Percentiles rank a stretch among this genome's conserved stretches.
These are phyloP conservation scores for Tilapia sparmanii DNA, from an alignment of 2,113 vertebrate species.

Conservation along the genomic window DNA sequence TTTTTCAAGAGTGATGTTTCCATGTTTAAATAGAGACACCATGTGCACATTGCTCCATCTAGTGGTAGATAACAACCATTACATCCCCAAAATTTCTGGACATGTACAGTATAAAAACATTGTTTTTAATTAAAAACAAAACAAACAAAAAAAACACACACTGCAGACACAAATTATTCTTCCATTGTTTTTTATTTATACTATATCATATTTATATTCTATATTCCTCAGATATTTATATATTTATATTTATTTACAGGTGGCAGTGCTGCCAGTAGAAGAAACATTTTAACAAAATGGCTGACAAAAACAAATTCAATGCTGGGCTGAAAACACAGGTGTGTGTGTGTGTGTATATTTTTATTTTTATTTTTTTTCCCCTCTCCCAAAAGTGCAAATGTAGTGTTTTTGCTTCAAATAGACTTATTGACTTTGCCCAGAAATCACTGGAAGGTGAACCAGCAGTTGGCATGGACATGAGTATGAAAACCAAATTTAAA, in stretches of 20 bases:
- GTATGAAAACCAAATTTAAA: background rate
- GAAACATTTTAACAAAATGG: conserved; percentile 41
- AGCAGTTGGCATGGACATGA: background rate
- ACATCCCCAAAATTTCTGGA: background rate
- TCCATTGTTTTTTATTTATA: conserved; percentile 62
- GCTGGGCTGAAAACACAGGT: conserved; percentile 43
- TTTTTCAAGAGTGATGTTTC: background rate
- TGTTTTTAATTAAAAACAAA: background rate
- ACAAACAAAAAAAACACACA: background rate
- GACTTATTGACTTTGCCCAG: background rate
- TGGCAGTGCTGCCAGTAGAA: conserved; percentile 52
- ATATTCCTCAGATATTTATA: conserved; percentile 46
- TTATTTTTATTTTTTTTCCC: too few species aligned
- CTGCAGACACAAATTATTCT: background rate
- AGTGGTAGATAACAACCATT: background rate
- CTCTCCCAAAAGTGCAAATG: conserved; percentile 51
- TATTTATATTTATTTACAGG: conserved; percentile 62
- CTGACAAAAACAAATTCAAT: conserved; percentile 50
- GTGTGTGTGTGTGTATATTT: too few species aligned
- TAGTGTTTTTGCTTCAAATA: conserved; percentile 21
- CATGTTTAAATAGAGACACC: background rate
- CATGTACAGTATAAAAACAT: background rate
- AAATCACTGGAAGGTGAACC: conserved; percentile 9
- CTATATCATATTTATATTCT: conserved; percentile 60
- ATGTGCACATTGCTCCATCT: background rate